Percentiles rank a stretch among this genome's conserved stretches.
Evolutionary conservation across 2,113 vertebrate genomes (phyloP).

Genomic region (Lamprotornis superbus): DNA sequence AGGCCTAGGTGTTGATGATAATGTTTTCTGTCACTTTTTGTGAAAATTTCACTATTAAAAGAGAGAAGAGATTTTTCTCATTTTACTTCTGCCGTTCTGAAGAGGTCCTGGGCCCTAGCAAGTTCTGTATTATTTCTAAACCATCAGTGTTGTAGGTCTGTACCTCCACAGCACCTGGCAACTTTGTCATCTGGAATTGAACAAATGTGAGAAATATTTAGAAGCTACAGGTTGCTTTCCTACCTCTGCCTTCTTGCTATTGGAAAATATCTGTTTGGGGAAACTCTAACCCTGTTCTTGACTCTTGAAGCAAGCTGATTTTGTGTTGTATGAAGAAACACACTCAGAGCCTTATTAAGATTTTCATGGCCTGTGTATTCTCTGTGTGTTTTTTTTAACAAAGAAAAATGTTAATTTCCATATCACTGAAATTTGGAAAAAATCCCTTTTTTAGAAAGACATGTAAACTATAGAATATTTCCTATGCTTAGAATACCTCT

Average conservation of each 20-base stretch:
- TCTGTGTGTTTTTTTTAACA: background rate
- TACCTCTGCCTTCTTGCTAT: background rate
- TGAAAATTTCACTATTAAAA: background rate
- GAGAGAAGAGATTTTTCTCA: background rate
- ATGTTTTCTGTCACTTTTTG: background rate
- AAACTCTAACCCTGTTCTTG: background rate
- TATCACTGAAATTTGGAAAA: background rate
- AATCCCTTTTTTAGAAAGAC: accelerated
- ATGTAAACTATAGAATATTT: background rate
- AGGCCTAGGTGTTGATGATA: background rate
- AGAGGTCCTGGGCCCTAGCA: background rate
- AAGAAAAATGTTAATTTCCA: background rate
- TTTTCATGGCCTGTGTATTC: background rate
- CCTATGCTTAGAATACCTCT: background rate
- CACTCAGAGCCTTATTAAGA: background rate
- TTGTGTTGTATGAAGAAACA: background rate
- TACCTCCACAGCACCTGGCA: background rate
- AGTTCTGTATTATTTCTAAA: background rate
- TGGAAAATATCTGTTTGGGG: background rate
- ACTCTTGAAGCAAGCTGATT: background rate
- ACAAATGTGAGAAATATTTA: background rate
- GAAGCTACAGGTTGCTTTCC: background rate
- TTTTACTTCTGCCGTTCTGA: background rate
- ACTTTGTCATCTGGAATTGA: background rate
- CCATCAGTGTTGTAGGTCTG: background rate